phyloP scores from a whole-genome alignment of 2,797 vertebrate genomes.

The Spinus pinus region DNA sequence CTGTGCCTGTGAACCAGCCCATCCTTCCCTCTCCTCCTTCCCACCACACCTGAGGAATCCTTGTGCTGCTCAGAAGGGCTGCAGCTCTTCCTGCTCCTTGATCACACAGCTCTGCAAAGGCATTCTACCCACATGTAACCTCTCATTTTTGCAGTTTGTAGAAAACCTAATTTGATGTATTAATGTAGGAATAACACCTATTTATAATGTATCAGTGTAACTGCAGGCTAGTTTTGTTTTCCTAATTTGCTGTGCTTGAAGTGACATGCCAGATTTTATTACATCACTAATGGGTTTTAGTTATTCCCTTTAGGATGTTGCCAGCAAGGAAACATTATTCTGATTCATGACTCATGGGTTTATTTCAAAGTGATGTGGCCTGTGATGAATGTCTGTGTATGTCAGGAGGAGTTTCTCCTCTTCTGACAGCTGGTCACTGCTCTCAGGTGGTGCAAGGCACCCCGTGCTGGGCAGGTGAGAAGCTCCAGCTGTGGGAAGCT shows the following conservation, averaged over 20 bases:
- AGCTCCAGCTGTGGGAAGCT: neutral
- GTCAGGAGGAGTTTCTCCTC: neutral
- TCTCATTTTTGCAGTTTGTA: neutral
- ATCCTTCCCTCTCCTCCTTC: neutral
- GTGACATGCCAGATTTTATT: constrained; percentile 50
- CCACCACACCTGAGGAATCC: neutral
- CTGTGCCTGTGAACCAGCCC: neutral
- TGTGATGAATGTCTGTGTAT: neutral
- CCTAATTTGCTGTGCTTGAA: constrained; percentile 38
- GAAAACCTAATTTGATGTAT: constrained; percentile 13
- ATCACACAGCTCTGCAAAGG: neutral
- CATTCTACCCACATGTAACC: neutral
- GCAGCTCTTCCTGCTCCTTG: neutral
- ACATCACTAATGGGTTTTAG: constrained; percentile 32
- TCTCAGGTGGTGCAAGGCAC: neutral
- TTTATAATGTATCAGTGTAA: constrained; percentile 48
- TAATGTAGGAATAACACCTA: constrained; percentile 47
- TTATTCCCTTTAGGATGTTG: constrained; percentile 45
- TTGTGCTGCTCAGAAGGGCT: neutral
- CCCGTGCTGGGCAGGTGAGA: neutral
- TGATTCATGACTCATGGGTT: constrained; percentile 22
- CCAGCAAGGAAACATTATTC: constrained; percentile 12
- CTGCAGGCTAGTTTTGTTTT: constrained; percentile 57
- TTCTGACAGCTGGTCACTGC: neutral
- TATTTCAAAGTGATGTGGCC: constrained; percentile 27